Evolutionary conservation across 2,113 vertebrate genomes (phyloP), one percentile per base, ranked within the genome.

Genomic region (Cepphus grylle): DNA sequence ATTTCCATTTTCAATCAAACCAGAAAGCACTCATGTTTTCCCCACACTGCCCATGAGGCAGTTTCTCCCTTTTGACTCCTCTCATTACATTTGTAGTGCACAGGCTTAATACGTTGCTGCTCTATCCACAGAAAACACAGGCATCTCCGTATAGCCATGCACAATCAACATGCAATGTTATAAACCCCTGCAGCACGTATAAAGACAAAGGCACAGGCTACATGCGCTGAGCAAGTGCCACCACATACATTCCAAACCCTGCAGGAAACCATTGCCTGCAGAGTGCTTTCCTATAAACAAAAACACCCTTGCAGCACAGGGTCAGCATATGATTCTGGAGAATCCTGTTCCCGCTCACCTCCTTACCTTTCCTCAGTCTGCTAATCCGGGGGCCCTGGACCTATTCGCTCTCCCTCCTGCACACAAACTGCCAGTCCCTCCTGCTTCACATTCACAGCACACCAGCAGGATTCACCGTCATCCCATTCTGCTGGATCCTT

Each of bases 371-470:
- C 86, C 71, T 87, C 36, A 63, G 58, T 8, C 74, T 90, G 88
- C 62, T 90, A 78, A 87, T 96, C 88, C 66, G 4, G 65, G 26
- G 61, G 15, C 70, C 69, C 94, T 65, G 90, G 92, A 92, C 45
- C 6, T 27, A 40, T 86, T 67, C 0, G 47, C 70, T 93, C 91
- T 94, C 86, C 66, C 70, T 87, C 81, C 88, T 80, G 88, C 97
- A 94, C 95, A 90, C 88, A 82, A 96, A 92, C 90, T 94, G 97
- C 78, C 79, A 78, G 97, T 62, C 78, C 4, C 82, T 96, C 88
- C 95, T 96, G 94, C 92, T 97, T 97, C 97, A 84, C 95, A 97
- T 98, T 97, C 96, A 81, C 95, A 81, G 96, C 95, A 96, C 94
- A 95, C 93, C 73, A 72, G 93, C 96, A 96, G 92, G 86, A 93